These are phyloP conservation scores for Megaceryle alcyon DNA, from an alignment of 2,797 vertebrate genomes.

Conservation along the genomic window DNA sequence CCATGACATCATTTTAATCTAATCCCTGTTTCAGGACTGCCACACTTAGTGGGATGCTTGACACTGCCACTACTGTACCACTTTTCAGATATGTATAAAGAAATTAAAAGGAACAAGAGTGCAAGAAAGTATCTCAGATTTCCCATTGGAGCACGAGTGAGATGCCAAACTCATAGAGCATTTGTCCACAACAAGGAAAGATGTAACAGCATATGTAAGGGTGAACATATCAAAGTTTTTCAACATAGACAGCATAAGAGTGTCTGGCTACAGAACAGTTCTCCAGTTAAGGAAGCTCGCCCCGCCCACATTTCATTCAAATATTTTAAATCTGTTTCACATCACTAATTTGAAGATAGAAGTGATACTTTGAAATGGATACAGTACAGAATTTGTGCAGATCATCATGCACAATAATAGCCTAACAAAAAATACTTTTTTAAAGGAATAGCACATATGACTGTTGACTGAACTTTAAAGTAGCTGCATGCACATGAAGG, in stretches of 20 bases:
- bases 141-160: neutral
- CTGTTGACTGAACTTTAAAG: neutral
- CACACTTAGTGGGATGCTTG: neutral
- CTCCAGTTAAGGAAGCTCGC: neutral
- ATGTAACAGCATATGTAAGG: rapidly evolving
- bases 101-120: neutral
- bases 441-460: neutral
- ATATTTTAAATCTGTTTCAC: neutral
- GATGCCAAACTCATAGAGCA: neutral
- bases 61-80: neutral
- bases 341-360: neutral
- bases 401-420: neutral
- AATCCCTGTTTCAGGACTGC: neutral
- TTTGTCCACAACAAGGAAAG: neutral
- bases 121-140: neutral
- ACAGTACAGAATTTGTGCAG: neutral
- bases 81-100: neutral
- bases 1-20: neutral
- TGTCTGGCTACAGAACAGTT: neutral
- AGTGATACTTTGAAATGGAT: neutral
- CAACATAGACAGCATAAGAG: neutral
- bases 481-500: neutral
- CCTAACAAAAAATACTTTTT: neutral
- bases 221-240: neutral
- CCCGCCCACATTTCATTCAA: neutral